Percentiles rank a stretch among this genome's conserved stretches.
phyloP scores from a whole-genome alignment of 2,888 invertebrate species.

The Trissonchulus latispiculum region DNA sequence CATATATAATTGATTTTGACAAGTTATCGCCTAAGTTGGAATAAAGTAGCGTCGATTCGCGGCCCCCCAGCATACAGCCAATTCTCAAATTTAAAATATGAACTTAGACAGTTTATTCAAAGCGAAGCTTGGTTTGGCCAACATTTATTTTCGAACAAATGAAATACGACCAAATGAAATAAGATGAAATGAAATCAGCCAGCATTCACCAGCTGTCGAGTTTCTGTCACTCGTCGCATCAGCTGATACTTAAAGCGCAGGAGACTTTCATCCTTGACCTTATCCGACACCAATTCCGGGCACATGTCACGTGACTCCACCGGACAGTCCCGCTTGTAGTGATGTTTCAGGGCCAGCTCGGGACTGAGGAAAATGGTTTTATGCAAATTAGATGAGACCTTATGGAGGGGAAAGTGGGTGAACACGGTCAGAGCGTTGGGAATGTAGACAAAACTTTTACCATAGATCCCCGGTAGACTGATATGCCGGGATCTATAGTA shows the following conservation, averaged over 20 bases:
- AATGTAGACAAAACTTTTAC: slow-evolving; percentile 62
- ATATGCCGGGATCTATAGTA: slow-evolving; percentile 53
- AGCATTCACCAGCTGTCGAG: too few relatives aligned
- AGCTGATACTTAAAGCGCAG: not conserved
- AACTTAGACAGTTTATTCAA: too few relatives aligned
- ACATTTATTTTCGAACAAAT: too few relatives aligned
- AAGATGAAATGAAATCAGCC: too few relatives aligned
- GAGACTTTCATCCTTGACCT: slow-evolving; percentile 10
- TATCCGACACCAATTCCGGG: slow-evolving; percentile 8
- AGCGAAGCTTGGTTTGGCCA: too few relatives aligned
- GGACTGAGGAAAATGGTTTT: slow-evolving; percentile 56
- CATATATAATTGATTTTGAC: too few relatives aligned
- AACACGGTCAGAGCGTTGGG: slow-evolving; percentile 59
- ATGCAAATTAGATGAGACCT: slow-evolving; percentile 47
- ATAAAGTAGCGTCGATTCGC: too few relatives aligned
- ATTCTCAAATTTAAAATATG: too few relatives aligned
- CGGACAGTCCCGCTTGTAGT: slow-evolving; percentile 76
- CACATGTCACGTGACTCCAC: slow-evolving; percentile 35
- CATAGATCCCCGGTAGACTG: slow-evolving; percentile 58
- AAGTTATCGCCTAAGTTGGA: too few relatives aligned
- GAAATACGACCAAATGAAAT: too few relatives aligned
- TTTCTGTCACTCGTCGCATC: too few relatives aligned
- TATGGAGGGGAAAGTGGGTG: slow-evolving; percentile 62
- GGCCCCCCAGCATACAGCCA: too few relatives aligned
- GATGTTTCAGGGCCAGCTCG: slow-evolving; percentile 73